A percentile compares a stretch with the other conserved stretches of the same genome.
Evolutionary conservation across 2,113 vertebrate genomes (phyloP).

Genomic region (Channa argus): DNA sequence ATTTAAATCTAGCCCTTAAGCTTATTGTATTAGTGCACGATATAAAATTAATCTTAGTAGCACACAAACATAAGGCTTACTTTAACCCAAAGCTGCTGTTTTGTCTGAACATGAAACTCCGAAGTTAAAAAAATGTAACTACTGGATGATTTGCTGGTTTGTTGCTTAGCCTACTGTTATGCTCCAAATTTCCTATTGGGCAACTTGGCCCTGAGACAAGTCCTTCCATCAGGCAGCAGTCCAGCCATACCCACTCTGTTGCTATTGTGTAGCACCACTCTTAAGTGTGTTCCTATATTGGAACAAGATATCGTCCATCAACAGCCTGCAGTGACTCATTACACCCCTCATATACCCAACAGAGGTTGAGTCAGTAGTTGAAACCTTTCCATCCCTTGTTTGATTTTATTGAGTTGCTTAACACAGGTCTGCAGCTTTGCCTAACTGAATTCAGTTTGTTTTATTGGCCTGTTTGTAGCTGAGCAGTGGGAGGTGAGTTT

Average conservation of each 20-base stretch:
- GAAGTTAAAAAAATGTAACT: neutral
- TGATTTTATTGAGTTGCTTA: conserved; percentile 31
- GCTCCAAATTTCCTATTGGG: conserved; percentile 29
- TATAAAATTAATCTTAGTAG: no score
- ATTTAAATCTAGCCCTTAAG: conserved; percentile 2
- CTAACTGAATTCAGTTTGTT: conserved; percentile 10
- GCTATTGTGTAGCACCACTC: neutral
- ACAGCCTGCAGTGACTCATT: conserved; percentile 59
- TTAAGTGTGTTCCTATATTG: conserved; percentile 1
- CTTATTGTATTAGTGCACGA: neutral
- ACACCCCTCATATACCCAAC: conserved; percentile 18
- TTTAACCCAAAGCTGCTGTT: neutral
- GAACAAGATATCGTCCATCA: conserved; percentile 30
- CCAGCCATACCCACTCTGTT: neutral
- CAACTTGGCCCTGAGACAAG: conserved; percentile 11
- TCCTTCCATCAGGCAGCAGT: conserved; percentile 1
- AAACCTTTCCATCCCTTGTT: conserved; percentile 68
- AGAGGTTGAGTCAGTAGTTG: conserved; percentile 60
- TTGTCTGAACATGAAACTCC: neutral
- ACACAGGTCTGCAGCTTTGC: conserved; percentile 12
- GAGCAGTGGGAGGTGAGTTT: neutral
- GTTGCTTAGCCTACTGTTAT: neutral
- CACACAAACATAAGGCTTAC: neutral
- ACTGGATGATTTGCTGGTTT: neutral
- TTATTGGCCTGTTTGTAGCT: conserved; percentile 2